phyloP scores from a whole-genome alignment of 2,888 invertebrate genomes.

The Notodonta dromedarius region DNA sequence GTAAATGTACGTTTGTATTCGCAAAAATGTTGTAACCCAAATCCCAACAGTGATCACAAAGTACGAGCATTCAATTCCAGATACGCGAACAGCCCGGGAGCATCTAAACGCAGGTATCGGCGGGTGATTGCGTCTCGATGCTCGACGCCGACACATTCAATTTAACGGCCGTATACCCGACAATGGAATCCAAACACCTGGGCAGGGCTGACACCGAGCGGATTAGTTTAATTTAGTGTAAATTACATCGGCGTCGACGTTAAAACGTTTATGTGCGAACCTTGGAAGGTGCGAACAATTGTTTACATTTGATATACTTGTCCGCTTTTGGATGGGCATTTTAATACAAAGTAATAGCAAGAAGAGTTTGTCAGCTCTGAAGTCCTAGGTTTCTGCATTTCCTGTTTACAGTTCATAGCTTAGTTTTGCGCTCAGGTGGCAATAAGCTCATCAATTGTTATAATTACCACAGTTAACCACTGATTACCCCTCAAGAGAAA shows the following conservation, averaged over 20 bases:
- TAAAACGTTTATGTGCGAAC: neutral
- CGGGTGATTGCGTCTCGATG: constrained; percentile 3
- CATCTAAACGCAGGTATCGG: constrained; percentile 4
- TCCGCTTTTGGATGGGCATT: too few relatives aligned
- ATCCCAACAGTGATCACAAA: neutral
- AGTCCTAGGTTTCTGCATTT: too few relatives aligned
- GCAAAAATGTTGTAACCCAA: neutral
- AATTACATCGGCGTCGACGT: neutral
- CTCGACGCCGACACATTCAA: constrained; percentile 4
- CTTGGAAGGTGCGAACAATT: too few relatives aligned
- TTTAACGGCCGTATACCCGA: constrained; percentile 3
- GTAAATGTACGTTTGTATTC: neutral
- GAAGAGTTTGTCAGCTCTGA: too few relatives aligned
- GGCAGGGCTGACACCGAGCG: neutral
- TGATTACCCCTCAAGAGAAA: too few relatives aligned
- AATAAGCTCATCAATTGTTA: too few relatives aligned
- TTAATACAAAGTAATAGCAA: too few relatives aligned
- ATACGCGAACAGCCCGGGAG: neutral
- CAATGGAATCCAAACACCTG: constrained; percentile 5
- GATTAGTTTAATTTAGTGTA: neutral
- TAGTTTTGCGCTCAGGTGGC: too few relatives aligned
- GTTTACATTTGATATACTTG: too few relatives aligned
- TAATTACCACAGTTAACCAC: too few relatives aligned
- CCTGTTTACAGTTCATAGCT: too few relatives aligned
- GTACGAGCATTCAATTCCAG: constrained; percentile 1